Base-by-base conservation (phyloP, 30 jellyfish, hydroid and myxozoan genomes). In the Pelagia noctiluca region DNA sequence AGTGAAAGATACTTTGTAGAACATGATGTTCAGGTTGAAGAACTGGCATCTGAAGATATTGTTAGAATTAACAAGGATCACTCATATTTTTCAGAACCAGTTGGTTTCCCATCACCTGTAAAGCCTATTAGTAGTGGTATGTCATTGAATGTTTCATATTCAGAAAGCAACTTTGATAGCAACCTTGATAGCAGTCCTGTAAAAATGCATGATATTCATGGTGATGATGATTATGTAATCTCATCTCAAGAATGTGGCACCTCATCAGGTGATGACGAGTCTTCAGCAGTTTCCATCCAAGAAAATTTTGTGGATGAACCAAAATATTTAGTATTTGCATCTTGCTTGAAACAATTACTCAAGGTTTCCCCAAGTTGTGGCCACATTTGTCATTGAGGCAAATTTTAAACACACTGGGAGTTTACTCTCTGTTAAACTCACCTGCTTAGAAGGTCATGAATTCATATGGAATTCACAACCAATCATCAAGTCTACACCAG, bases 401-500 rank as follows among this genome's bases (percentile, higher is more conserved):
- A 53, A 53, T 5, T 53, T 7, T 33, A 7, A 53, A 33, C 18
- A 53, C 26, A 13, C 26, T 53, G 69, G 69, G 22, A 53, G 69
- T 53, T 10, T 53, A 53, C 69, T 53, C 26, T 53, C 69, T 53
- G 69, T 7, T 53, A 53, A 53, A 53, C 22, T 33, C 26, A 53
- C 69, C 18, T 53, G 69, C 18, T n/a, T 53, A 53, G 69, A 53
- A 53, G 69, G 18, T 53, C 18, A 53, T 53, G 62, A 47, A n/a
- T 47, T 30, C 26, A 33, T 53, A 5, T 53, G 69, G 69, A 53
- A 53, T 33, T 53, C 7, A 3, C 69, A 3, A 33, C 69, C 18
- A n/a, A 53, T 53, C 18, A 53, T 53, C 26, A 53, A 53, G 26
- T 53, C 69, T n/a, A 53, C 69, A n/a, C 69, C 69, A 53, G 69